phyloP scores from a whole-genome alignment of 1,140 invertebrate species.

The Drosophila ercepeae region DNA sequence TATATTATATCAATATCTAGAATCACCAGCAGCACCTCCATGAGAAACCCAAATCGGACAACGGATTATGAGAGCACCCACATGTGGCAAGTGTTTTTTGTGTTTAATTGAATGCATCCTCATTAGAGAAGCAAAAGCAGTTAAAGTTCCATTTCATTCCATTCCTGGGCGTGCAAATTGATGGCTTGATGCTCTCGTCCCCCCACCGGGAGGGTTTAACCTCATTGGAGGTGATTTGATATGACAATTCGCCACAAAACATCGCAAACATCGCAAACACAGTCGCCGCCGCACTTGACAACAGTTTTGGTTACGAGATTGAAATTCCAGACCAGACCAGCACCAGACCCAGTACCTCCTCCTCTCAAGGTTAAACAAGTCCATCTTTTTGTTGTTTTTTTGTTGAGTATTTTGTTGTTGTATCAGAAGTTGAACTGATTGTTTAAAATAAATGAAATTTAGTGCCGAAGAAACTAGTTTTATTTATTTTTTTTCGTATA shows the following conservation, averaged over 20 bases:
- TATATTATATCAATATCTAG: background rate
- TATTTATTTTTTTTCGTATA: background rate
- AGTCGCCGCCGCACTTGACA: no score
- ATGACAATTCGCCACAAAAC: no score
- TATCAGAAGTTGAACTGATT: background rate
- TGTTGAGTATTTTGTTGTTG: no score
- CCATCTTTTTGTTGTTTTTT: background rate
- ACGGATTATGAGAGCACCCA: conserved; percentile 17
- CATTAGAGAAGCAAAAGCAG: conserved; percentile 30
- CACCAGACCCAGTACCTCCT: no score
- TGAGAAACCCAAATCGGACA: background rate
- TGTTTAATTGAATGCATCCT: conserved; percentile 47
- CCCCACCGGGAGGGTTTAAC: no score
- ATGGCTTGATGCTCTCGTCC: conserved; percentile 25
- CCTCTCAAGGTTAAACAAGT: background rate
- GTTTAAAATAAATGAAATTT: background rate
- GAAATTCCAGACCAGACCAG: conserved; percentile 17
- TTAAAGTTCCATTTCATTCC: no score
- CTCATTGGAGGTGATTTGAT: conserved; percentile 46
- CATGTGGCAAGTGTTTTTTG: conserved; percentile 31
- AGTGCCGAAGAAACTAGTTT: background rate
- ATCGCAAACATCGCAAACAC: conserved; percentile 35
- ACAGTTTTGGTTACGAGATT: conserved; percentile 22
- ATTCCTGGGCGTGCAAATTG: conserved; percentile 28
- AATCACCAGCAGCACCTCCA: no score